Percentiles rank a stretch among this genome's conserved stretches.
Conservation (phyloP, 2,113 vertebrate genomes). For the Ginglymostoma cirratum region DNA sequence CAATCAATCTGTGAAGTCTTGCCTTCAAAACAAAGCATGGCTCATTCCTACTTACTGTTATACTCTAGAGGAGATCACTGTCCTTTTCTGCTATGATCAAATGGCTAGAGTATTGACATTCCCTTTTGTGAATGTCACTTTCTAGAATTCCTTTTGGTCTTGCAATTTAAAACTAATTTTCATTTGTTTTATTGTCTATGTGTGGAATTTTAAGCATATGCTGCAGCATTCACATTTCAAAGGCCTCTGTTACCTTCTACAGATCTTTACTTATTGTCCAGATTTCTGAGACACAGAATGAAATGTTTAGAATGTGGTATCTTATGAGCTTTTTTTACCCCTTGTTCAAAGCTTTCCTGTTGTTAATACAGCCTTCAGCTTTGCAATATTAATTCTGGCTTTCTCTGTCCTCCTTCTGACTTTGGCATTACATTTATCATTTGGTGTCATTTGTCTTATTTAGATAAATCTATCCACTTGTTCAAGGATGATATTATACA, state of each 20-base stretch:
- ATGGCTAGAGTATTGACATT: not conserved
- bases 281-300: not conserved
- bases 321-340: not conserved
- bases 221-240: not conserved
- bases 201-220: not conserved
- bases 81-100: not conserved
- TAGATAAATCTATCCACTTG: not conserved
- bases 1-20: not conserved
- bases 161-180: no score
- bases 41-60: not conserved
- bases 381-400: not conserved
- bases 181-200: no score
- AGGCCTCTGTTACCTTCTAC: not conserved
- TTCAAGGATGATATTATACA: not conserved
- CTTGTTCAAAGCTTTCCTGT: not conserved
- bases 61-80: not conserved
- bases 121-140: not conserved
- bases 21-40: not conserved
- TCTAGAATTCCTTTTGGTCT: not conserved
- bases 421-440: not conserved
- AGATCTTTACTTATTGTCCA: not conserved
- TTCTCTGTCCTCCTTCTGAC: not conserved
- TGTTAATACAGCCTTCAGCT: not conserved
- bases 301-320: not conserved
- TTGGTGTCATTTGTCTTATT: not conserved